Evolutionary conservation across 2,113 vertebrate genomes (phyloP).

Genomic region (Nycticebus coucang): DNA sequence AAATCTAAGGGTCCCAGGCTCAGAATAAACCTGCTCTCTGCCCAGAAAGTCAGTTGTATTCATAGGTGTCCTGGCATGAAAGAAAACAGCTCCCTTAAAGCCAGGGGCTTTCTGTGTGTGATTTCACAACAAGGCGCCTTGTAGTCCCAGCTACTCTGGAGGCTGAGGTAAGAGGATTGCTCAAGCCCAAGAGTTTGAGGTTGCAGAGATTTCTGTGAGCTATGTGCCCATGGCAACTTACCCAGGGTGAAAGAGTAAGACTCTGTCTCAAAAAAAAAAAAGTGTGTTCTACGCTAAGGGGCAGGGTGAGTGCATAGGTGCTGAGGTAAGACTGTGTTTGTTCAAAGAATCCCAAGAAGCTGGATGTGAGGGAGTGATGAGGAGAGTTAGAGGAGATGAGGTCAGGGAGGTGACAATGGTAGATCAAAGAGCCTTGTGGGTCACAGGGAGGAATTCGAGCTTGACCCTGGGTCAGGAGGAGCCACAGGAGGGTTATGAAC

Average conservation of each 20-base stretch:
- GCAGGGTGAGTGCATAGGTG: not conserved
- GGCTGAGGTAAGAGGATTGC: too few relatives aligned
- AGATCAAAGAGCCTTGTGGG: not conserved
- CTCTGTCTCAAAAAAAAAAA: not conserved
- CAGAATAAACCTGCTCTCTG: not conserved
- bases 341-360: not conserved
- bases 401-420: not conserved
- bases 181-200: too few relatives aligned
- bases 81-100: not conserved
- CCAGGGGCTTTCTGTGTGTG: not conserved
- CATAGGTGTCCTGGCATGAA: fast-evolving
- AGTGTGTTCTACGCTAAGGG: not conserved
- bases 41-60: not conserved
- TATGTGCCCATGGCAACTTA: too few relatives aligned
- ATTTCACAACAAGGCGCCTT: not conserved
- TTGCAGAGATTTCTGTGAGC: too few relatives aligned
- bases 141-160: too few relatives aligned
- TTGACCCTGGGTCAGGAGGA: too few relatives aligned
- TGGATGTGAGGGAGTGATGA: not conserved
- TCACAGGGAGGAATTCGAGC: too few relatives aligned
- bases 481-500: too few relatives aligned
- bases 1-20: too few relatives aligned
- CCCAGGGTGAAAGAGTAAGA: too few relatives aligned
- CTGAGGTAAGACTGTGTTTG: not conserved
- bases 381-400: not conserved